These are phyloP conservation scores for Nematolebias whitei DNA, from an alignment of 2,113 vertebrate genomes.

Conservation along the genomic window DNA sequence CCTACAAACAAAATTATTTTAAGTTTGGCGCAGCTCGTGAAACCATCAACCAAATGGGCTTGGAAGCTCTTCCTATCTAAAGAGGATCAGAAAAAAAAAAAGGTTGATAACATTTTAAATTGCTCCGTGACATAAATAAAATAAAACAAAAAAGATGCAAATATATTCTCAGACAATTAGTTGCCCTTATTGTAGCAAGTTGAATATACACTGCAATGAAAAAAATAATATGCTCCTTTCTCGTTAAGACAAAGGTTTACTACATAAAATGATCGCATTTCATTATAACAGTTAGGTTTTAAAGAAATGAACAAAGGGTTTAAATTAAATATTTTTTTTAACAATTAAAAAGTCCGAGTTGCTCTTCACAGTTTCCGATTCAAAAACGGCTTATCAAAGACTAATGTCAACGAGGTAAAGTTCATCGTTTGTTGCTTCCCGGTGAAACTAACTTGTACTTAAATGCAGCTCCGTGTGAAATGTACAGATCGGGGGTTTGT, in stretches of 20 bases:
- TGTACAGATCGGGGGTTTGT: conserved; percentile 2
- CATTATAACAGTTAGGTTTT: neutral
- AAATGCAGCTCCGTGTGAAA: neutral
- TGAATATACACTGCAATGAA: conserved; percentile 3
- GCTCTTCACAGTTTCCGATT: neutral
- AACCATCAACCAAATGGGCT: neutral
- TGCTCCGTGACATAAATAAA: neutral
- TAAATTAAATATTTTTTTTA: no score
- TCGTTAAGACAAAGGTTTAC: neutral
- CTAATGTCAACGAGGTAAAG: neutral
- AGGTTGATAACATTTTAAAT: neutral
- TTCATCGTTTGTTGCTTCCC: neutral
- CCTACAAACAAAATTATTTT: no score
- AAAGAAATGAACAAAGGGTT: neutral
- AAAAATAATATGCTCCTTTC: conserved; percentile 1
- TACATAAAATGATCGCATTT: neutral
- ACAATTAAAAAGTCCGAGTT: neutral
- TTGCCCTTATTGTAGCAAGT: no score
- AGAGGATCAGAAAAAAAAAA: neutral
- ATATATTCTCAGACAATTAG: neutral
- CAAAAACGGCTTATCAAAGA: neutral
- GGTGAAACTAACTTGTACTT: neutral
- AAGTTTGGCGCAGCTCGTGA: no score
- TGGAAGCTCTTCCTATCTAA: neutral
- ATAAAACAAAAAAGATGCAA: neutral